These are phyloP conservation scores for Mechanitis mazaeus DNA, from an alignment of 2,888 invertebrate genomes.

Conservation along the genomic window DNA sequence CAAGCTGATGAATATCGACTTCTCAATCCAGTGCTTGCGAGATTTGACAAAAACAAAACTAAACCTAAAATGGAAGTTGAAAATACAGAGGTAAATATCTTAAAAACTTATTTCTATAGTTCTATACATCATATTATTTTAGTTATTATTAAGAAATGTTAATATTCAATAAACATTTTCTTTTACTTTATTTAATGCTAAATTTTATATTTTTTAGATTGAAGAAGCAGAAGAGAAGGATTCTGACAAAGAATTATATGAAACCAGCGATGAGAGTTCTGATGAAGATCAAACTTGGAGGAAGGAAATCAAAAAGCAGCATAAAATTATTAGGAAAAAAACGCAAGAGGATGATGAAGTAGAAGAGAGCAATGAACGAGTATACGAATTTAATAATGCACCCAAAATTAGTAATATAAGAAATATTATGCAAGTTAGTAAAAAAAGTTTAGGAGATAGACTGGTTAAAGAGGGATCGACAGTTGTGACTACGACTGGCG, in stretches of 20 bases:
- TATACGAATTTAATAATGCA: conserved; percentile 59
- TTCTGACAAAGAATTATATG: conserved; percentile 73
- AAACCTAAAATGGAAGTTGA: conserved; percentile 78
- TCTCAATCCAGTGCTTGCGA: conserved; percentile 91
- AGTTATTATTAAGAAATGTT: conserved; percentile 1
- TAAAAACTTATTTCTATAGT: background rate
- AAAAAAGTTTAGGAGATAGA: conserved; percentile 84
- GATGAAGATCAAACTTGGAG: conserved; percentile 89
- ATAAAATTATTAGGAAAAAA: conserved; percentile 77
- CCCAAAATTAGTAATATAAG: conserved; percentile 72
- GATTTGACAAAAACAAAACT: conserved; percentile 82
- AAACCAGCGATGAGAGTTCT: conserved; percentile 75
- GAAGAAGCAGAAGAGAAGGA: conserved; percentile 61
- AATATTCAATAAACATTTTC: background rate
- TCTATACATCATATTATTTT: too few species aligned
- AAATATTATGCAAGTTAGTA: conserved; percentile 70
- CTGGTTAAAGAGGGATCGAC: conserved; percentile 77
- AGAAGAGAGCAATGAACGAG: conserved; percentile 38
- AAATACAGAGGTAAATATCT: conserved; percentile 60
- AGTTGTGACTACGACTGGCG: conserved; percentile 74
- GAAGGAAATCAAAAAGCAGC: conserved; percentile 87
- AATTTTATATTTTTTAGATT: conserved; percentile 36
- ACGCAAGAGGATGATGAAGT: conserved; percentile 45
- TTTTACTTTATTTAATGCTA: too few species aligned
- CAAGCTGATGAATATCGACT: conserved; percentile 91